Base-by-base conservation (phyloP, 2,113 vertebrate species). In the Bagarius yarrelli region DNA sequence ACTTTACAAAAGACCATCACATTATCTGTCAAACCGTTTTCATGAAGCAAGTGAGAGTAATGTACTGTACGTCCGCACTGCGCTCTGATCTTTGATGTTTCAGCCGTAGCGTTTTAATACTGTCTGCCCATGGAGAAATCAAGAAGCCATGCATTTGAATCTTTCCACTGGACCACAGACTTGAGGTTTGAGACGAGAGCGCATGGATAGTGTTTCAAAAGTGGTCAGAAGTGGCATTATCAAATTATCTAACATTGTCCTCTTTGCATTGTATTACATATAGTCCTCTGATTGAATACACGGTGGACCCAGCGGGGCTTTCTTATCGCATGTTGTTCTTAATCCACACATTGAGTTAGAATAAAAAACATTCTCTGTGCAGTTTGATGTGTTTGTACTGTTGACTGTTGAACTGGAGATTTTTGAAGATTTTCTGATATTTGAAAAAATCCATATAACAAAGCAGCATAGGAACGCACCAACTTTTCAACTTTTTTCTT, bases 11-110 rank as follows among this genome's bases (percentile, higher is more conserved):
- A 74, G 70, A 72, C 85, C 82, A 89, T 89, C 88, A 88, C 86
- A 87, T 87, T 90, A 90, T 85, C 88, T 74, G 56, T 61, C 80
- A 82, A 57, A 69, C 14, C 34, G 27, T 81, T 64, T 81, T 64
- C 55, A 70, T 59, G 44, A 60, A 80, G 70, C 52, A 40, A 15
- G 59, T 87, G 88, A 88, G 72, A 69, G 84, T n/a, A 25, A 83
- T 86, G 87, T 88, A 83, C 88, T 86, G 87, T 89, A 83, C 88
- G 81, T 83, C 82, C 84, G 66, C 87, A 86, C 84, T 85, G 75
- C 63, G 59, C 85, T 81, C 86, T 83, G 85, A 88, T 87, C 87
- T 89, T 74, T 82, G 63, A 87, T 27, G 71, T 80, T 84, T 60
- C 81, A 85, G 88, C 76, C 86, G 21, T 53, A 60, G 66, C 21